These are phyloP conservation scores for Uropsilus gracilis DNA, from an alignment of 2,113 vertebrate species.

Conservation along the genomic window DNA sequence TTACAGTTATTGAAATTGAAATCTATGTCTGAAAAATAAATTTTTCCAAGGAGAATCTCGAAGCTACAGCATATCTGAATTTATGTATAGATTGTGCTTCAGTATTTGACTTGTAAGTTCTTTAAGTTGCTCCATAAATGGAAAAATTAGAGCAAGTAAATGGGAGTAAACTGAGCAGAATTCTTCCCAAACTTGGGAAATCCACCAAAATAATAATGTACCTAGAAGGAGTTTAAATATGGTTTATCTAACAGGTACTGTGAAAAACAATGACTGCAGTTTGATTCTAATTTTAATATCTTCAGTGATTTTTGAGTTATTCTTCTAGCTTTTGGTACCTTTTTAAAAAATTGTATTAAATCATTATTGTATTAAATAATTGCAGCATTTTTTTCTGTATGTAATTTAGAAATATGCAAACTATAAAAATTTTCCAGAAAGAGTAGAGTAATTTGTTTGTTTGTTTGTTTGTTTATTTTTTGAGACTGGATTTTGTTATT, in stretches of 20 bases:
- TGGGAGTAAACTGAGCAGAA: neutral
- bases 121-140: neutral
- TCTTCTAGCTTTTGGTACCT: neutral
- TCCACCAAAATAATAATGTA: neutral
- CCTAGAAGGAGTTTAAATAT: neutral
- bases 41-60: neutral
- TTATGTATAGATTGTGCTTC: neutral
- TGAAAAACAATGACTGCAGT: neutral
- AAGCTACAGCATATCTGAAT: neutral
- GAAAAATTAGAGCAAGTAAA: neutral
- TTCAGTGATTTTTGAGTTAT: neutral
- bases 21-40: neutral
- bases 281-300: neutral
- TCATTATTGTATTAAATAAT: neutral
- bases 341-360: neutral
- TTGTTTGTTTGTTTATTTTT: too few species aligned
- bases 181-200: neutral
- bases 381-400: neutral
- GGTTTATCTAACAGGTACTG: neutral
- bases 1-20: neutral
- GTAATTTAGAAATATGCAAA: neutral
- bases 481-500: too few species aligned
- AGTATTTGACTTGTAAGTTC: neutral
- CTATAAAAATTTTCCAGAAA: neutral
- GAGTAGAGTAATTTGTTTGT: neutral